These are phyloP conservation scores for Noctua pronuba DNA, from an alignment of 2,888 invertebrate genomes.

Conservation along the genomic window DNA sequence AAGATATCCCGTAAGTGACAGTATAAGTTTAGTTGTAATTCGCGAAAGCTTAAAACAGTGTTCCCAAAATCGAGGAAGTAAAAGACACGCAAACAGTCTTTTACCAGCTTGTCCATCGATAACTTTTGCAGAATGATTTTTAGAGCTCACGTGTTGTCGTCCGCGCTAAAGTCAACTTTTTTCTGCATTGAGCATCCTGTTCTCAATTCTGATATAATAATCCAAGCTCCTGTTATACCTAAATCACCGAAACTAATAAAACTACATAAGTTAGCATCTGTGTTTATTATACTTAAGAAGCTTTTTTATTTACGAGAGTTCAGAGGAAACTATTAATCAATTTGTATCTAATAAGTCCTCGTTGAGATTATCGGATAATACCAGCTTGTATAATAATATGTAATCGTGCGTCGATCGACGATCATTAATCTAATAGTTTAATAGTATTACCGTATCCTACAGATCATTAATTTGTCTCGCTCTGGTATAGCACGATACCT, in stretches of 20 bases:
- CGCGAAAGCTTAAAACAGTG: no score
- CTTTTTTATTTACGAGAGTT: constrained; percentile 31
- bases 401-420: constrained; percentile 36
- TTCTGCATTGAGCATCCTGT: neutral
- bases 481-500: neutral
- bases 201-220: constrained; percentile 8
- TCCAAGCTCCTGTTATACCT: constrained; percentile 5
- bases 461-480: constrained; percentile 52
- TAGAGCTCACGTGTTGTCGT: neutral
- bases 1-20: no score
- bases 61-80: neutral
- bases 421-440: constrained; percentile 52
- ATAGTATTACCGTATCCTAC: constrained; percentile 34
- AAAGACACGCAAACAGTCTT: no score
- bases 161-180: neutral
- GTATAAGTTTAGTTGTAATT: no score
- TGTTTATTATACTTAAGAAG: constrained; percentile 9
- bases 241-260: constrained; percentile 30
- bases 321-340: constrained; percentile 57
- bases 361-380: constrained; percentile 42
- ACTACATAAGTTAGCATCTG: constrained; percentile 33
- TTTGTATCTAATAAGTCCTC: constrained; percentile 50
- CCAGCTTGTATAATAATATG: constrained; percentile 35
- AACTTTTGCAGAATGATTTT: neutral
- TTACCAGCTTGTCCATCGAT: neutral